These are phyloP conservation scores for Encarsia formosa DNA, from an alignment of 2,888 invertebrate species.

Conservation along the genomic window DNA sequence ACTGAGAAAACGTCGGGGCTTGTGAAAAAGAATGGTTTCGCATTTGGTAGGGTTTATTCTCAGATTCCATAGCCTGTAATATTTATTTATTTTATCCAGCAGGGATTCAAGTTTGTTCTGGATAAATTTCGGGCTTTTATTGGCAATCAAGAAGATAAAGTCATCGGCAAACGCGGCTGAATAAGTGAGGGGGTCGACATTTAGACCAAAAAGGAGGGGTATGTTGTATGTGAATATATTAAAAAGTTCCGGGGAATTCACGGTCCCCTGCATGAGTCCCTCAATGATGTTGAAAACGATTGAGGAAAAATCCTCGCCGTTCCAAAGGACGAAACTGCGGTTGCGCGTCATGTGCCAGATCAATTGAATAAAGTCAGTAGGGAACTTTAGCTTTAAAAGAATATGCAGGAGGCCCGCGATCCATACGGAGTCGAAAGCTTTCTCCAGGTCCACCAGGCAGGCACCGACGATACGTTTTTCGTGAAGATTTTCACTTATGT, in stretches of 20 bases:
- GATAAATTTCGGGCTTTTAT: neutral
- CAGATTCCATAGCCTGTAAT: conserved; percentile 14
- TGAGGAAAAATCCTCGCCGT: no score
- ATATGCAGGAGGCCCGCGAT: conserved; percentile 20
- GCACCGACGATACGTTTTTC: conserved; percentile 8
- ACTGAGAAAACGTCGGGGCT: no score
- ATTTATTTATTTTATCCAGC: conserved; percentile 11
- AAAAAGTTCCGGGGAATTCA: conserved; percentile 26
- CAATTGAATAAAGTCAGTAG: conserved; percentile 1
- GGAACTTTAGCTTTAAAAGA: conserved; percentile 16
- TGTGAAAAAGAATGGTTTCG: conserved; percentile 23
- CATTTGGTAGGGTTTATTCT: conserved; percentile 17
- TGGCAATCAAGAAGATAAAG: conserved; percentile 9
- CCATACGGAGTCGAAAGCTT: conserved; percentile 26
- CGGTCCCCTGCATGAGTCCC: conserved; percentile 28
- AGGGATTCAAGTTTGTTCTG: conserved; percentile 2
- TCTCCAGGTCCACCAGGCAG: conserved; percentile 21
- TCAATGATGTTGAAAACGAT: conserved; percentile 1
- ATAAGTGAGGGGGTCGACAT: neutral
- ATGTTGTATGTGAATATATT: conserved; percentile 25
- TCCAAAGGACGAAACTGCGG: conserved; percentile 2
- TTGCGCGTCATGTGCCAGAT: conserved; percentile 15
- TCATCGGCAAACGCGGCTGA: conserved; percentile 28
- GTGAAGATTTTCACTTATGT: conserved; percentile 5
- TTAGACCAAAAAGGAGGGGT: conserved; percentile 22